Evolutionary conservation across 2,888 invertebrate genomes (phyloP).

Genomic region (Amaurobius ferox): DNA sequence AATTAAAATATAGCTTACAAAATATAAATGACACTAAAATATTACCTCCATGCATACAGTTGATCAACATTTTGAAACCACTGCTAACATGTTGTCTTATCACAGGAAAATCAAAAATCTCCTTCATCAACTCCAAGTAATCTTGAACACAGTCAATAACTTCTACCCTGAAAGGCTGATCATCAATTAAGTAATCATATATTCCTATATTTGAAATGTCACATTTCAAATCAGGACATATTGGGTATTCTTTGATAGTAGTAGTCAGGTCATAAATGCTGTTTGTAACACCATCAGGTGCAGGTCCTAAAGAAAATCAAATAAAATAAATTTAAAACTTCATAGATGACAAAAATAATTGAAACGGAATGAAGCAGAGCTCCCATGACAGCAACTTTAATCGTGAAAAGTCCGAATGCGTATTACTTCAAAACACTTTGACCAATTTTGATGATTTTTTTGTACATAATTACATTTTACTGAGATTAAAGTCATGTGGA

Average conservation of each 20-base stretch:
- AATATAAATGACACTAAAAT: too few relatives aligned
- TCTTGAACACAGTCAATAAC: slow-evolving; percentile 93
- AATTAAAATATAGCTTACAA: too few relatives aligned
- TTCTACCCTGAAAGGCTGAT: slow-evolving; percentile 86
- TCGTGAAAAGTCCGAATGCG: too few relatives aligned
- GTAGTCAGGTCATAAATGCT: slow-evolving; percentile 90
- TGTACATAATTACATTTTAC: too few relatives aligned
- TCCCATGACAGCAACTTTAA: too few relatives aligned
- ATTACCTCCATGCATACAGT: slow-evolving; percentile 90
- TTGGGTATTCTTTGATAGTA: slow-evolving; percentile 87
- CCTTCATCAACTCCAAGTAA: slow-evolving; percentile 93
- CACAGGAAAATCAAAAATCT: slow-evolving; percentile 94
- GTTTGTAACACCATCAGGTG: slow-evolving; percentile 93
- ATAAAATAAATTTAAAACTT: too few relatives aligned
- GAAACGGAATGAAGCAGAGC: neutral
- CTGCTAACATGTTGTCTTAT: slow-evolving; percentile 85
- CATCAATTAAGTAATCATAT: slow-evolving; percentile 84
- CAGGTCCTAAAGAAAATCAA: slow-evolving; percentile 80
- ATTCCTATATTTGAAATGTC: slow-evolving; percentile 86
- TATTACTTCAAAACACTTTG: too few relatives aligned
- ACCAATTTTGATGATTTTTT: too few relatives aligned
- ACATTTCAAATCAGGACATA: slow-evolving; percentile 86
- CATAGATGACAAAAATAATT: neutral
- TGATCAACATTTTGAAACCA: slow-evolving; percentile 89
- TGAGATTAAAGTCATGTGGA: too few relatives aligned